Base-by-base conservation (phyloP, 2,797 vertebrate genomes). In the Tinamus major region DNA sequence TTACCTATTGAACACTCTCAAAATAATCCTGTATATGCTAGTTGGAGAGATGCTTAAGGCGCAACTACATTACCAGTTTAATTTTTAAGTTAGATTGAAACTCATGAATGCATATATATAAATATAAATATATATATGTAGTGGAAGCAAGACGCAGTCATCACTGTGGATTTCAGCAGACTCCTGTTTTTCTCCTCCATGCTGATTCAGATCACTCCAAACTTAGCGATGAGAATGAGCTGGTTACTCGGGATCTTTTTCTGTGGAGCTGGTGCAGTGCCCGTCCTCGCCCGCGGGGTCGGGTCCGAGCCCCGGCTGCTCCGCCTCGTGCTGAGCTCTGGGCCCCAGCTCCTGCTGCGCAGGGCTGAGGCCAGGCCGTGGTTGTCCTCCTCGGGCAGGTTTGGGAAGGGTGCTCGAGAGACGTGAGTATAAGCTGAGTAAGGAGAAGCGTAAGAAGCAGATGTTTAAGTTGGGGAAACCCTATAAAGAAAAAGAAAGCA, bases 251-350 rank as follows among this genome's bases (percentile, higher is more conserved):
- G 46, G 20, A 41, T 71, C 12, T 65, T 87, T 23, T 1, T 2
- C 24, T 37, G 0, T 8, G 29, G 17, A 0, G 39, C 33, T 23
- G 49, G 31, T 8, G 0, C 8, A 1, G 0, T 13, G 24, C 65
- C 56, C 72, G 44, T 27, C 53, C 59, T 29, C 1, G 3, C 19
- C 19, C 23, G 2, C 6, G 12, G 41, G 31, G 18, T 10, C 58
- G 21, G 14, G 18, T 62, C 6, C 19, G 39, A 78, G 53, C 42
- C 44, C 4, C 13, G 27, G 2, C 11, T 79, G 12, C 13, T 6
- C 53, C 5, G 10, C 31, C 29, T 64, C 13, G 4, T 23, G 11
- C 31, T 49, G 39, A 86, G 35, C 41, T 62, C 46, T 20, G 20
- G 64, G 9, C 37, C 46, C 0, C 69, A 70, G 14, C n/a, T 77